phyloP scores from a whole-genome alignment of 2,888 invertebrate species.

The Clusia tigrina region DNA sequence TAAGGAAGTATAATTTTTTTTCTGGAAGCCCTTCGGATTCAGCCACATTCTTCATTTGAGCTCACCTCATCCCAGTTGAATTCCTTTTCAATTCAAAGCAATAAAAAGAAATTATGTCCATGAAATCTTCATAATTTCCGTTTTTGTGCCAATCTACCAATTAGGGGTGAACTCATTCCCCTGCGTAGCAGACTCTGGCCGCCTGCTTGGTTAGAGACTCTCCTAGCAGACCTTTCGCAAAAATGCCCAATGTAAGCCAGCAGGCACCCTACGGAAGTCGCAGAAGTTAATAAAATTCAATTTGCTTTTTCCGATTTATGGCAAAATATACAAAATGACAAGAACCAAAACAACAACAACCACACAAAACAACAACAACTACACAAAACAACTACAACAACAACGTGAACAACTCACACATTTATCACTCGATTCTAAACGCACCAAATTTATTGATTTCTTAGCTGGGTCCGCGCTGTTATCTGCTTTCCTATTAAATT shows the following conservation, averaged over 20 bases:
- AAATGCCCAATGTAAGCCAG: not conserved
- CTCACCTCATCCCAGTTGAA: no score
- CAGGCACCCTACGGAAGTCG: constrained; percentile 22
- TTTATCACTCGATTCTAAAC: constrained; percentile 16
- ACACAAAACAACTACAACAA: no score
- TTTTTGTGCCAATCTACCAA: constrained; percentile 33
- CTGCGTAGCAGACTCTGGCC: not conserved
- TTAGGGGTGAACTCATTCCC: constrained; percentile 23
- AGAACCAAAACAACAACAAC: not conserved
- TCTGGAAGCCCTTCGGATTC: no score
- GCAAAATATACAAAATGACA: not conserved
- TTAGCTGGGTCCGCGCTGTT: not conserved
- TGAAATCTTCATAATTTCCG: constrained; percentile 22
- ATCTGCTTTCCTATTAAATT: not conserved
- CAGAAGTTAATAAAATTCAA: constrained; percentile 39
- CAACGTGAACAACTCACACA: no score
- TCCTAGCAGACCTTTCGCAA: no score
- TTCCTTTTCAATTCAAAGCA: no score
- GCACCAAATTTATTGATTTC: constrained; percentile 5
- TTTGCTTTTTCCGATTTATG: constrained; percentile 28
- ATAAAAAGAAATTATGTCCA: not conserved
- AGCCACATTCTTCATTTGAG: no score
- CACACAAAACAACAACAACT: no score
- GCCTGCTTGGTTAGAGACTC: no score
- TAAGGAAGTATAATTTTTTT: no score